Percentiles rank a stretch among this genome's conserved stretches.
Conservation (phyloP, 2,888 invertebrate genomes). For the Polydesmus complanatus region DNA sequence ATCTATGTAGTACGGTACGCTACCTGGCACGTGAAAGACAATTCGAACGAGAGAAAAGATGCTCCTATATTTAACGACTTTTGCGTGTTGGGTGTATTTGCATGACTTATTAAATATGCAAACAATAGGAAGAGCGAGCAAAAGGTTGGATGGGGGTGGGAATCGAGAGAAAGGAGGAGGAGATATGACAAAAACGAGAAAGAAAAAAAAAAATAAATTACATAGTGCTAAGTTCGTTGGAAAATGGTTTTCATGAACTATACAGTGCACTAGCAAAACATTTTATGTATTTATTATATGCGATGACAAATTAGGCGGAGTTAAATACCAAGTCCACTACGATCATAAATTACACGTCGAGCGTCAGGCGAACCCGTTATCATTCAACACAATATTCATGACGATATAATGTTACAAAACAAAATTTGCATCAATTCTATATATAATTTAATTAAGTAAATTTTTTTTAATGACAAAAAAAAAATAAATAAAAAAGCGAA, state of each 20-base stretch:
- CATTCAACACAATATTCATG: too few species aligned
- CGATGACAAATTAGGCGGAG: too few species aligned
- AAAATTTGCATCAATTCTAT: neutral
- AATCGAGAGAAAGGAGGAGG: too few species aligned
- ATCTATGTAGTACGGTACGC: too few species aligned
- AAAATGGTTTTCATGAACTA: neutral
- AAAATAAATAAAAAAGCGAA: neutral
- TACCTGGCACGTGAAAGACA: too few species aligned
- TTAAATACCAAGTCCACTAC: too few species aligned
- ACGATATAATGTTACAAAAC: too few species aligned
- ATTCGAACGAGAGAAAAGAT: neutral
- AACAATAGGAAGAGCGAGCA: neutral
- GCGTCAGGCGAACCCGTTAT: too few species aligned
- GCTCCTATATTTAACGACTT: neutral
- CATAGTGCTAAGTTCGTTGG: neutral
- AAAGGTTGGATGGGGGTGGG: too few species aligned
- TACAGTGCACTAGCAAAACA: neutral
- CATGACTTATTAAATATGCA: neutral
- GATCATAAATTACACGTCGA: too few species aligned
- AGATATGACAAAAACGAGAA: too few species aligned
- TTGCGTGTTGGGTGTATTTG: neutral
- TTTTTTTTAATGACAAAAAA: neutral
- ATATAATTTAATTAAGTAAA: neutral
- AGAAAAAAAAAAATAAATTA: neutral
- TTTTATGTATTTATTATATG: too few species aligned